phyloP scores from a whole-genome alignment of 2,797 vertebrate species.

The Hydrolagus colliei region DNA sequence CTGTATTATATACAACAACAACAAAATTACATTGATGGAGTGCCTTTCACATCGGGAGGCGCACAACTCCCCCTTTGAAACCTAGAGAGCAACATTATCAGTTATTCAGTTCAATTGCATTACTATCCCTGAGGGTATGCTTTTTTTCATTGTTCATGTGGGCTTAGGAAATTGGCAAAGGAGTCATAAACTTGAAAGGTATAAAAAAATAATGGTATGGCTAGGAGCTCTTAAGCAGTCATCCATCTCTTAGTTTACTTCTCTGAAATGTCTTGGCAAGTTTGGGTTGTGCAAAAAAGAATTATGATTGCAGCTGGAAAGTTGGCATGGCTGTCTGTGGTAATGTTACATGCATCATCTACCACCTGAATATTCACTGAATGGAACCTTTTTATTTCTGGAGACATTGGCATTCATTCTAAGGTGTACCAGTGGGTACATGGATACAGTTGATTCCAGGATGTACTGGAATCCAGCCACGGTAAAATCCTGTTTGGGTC shows the following conservation, averaged over 20 bases:
- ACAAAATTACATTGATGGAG: too few species aligned
- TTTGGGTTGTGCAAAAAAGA: not conserved
- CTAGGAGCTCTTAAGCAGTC: not conserved
- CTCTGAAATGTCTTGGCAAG: not conserved
- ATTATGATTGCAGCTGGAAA: not conserved
- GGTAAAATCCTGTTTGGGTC: too few species aligned
- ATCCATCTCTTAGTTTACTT: too few species aligned
- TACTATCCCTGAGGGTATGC: not conserved
- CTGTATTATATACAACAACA: too few species aligned
- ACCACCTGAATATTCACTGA: not conserved
- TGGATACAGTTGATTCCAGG: too few species aligned
- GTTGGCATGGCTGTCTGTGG: not conserved
- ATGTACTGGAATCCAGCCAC: too few species aligned
- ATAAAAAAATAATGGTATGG: too few species aligned
- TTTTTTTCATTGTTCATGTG: not conserved
- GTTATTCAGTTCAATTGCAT: not conserved
- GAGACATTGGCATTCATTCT: not conserved
- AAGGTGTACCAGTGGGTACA: too few species aligned
- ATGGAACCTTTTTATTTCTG: not conserved
- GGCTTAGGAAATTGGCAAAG: not conserved
- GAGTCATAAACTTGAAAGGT: not conserved
- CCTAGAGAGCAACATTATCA: not conserved
- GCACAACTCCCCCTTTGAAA: too few species aligned
- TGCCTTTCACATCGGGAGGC: too few species aligned
- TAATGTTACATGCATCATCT: not conserved